These are phyloP conservation scores for Sitobion miscanthi DNA, from an alignment of 1,140 invertebrate species.

Conservation along the genomic window DNA sequence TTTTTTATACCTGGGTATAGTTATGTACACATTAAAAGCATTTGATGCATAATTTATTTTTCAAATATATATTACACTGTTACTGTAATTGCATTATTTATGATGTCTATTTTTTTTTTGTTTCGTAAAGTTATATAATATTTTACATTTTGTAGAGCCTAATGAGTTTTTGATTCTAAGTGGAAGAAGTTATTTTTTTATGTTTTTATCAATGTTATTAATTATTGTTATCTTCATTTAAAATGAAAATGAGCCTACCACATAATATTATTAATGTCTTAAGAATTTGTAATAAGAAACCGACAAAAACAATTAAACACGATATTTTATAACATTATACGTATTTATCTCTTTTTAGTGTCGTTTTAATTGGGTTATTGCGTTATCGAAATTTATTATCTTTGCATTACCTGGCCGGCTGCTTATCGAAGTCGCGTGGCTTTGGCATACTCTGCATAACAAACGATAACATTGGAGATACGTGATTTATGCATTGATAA, in stretches of 20 bases:
- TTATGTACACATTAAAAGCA: neutral
- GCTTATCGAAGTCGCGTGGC: neutral
- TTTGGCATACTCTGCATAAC: no score
- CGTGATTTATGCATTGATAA: neutral
- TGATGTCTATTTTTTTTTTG: constrained; percentile 3
- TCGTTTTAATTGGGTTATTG: neutral
- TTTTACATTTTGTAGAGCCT: neutral
- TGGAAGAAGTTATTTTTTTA: neutral
- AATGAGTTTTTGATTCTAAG: neutral
- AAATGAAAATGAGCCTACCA: neutral
- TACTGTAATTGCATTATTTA: neutral
- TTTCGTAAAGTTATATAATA: neutral
- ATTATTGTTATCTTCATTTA: neutral
- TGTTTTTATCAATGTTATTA: neutral
- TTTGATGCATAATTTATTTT: neutral
- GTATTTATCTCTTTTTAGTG: neutral
- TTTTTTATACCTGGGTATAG: neutral
- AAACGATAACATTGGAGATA: neutral
- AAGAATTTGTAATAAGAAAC: neutral
- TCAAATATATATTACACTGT: neutral
- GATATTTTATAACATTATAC: neutral
- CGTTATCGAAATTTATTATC: neutral
- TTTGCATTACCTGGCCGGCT: neutral
- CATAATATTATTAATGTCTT: neutral
- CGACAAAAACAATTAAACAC: neutral